Evolutionary conservation across 2,797 vertebrate species (phyloP).

Genomic region (Smutsia temminckii): DNA sequence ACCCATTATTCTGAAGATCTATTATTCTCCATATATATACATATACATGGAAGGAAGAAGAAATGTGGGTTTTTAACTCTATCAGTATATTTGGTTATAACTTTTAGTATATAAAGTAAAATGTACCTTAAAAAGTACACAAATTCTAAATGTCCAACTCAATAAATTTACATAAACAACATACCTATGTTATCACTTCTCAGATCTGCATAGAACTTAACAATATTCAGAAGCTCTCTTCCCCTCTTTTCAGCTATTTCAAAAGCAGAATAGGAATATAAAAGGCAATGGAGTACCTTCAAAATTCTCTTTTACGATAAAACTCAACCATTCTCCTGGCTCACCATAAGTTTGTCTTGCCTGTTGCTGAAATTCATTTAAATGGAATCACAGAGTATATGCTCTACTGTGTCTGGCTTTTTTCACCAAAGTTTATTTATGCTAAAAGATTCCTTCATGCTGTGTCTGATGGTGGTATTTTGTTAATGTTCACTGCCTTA

Average conservation of each 20-base stretch:
- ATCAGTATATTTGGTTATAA: neutral
- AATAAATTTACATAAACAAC: neutral
- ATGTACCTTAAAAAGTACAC: neutral
- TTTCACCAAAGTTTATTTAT: neutral
- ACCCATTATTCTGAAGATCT: too few relatives aligned
- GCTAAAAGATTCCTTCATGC: neutral
- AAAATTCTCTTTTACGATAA: neutral
- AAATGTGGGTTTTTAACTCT: neutral
- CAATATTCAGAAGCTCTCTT: neutral
- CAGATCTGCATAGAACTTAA: neutral
- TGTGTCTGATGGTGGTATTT: neutral
- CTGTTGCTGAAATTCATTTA: neutral
- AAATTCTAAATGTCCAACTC: neutral
- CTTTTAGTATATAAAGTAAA: neutral
- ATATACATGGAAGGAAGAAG: neutral
- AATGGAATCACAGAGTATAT: neutral
- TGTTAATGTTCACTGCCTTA: neutral
- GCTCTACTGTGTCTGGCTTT: neutral
- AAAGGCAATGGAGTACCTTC: neutral
- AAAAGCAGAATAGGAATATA: neutral
- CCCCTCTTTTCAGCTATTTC: neutral
- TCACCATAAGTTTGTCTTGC: neutral
- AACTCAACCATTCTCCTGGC: neutral
- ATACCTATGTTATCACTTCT: neutral
- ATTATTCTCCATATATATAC: too few relatives aligned